Evolutionary conservation across 2,888 invertebrate genomes (phyloP).

Genomic region (Doris montereyensis): DNA sequence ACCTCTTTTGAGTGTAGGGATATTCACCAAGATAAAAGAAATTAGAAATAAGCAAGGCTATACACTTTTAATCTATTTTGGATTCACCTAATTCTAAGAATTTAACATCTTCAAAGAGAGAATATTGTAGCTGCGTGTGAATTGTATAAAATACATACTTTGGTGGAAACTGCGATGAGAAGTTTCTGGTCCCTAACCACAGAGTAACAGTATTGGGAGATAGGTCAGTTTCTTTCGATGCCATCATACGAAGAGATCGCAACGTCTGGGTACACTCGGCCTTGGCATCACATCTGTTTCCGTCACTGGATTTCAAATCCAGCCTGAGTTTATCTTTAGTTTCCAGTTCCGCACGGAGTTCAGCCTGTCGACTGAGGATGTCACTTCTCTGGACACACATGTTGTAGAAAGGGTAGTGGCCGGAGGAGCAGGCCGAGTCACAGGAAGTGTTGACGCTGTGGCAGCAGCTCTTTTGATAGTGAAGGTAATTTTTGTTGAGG

Average conservation of each 20-base stretch:
- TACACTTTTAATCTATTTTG: too few species aligned
- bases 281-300: neutral
- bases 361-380: constrained; percentile 27
- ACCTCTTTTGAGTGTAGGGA: too few species aligned
- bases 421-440: constrained; percentile 41
- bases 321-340: constrained; percentile 32
- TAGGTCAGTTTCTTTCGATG: constrained; percentile 50
- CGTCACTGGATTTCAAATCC: constrained; percentile 23
- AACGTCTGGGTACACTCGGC: constrained; percentile 36
- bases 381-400: constrained; percentile 41
- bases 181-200: constrained; percentile 67
- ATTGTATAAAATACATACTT: too few species aligned
- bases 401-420: constrained; percentile 42
- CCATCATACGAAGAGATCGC: constrained; percentile 38
- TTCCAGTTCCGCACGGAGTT: constrained; percentile 35
- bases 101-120: too few species aligned
- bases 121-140: too few species aligned
- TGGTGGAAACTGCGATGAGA: constrained; percentile 66
- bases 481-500: too few species aligned
- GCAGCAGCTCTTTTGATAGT: constrained; percentile 33
- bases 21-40: too few species aligned
- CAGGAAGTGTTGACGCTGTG: constrained; percentile 37
- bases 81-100: too few species aligned
- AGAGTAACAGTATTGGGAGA: constrained; percentile 62
- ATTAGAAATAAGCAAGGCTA: too few species aligned